A percentile compares a stretch with the other conserved stretches of the same genome.
Conservation (phyloP, 1,140 invertebrate species). For the Kradibia gibbosae region DNA sequence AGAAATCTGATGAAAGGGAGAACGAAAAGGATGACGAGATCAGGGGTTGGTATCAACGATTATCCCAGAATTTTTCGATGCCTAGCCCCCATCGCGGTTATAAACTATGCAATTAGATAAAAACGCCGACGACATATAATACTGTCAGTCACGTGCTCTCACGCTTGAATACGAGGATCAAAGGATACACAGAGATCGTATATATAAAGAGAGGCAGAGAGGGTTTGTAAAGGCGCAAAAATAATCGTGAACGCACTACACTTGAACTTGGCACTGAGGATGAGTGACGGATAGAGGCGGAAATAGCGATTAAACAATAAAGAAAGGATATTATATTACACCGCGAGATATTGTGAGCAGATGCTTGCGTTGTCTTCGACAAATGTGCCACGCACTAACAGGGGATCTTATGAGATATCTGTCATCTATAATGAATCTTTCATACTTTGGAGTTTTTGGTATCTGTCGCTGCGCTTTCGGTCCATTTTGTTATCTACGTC, state of each 20-base stretch:
- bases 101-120: constrained; percentile 38
- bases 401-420: too few species aligned
- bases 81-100: background rate
- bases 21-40: constrained; percentile 6
- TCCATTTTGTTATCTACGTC: too few species aligned
- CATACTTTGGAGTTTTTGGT: too few species aligned
- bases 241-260: constrained; percentile 9
- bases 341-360: constrained; percentile 63
- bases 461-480: too few species aligned
- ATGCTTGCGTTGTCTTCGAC: too few species aligned
- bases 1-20: constrained; percentile 5
- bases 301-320: constrained; percentile 70
- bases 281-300: constrained; percentile 58
- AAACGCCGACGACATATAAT: background rate
- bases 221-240: constrained; percentile 12
- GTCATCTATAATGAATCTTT: too few species aligned
- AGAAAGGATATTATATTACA: constrained; percentile 70
- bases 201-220: background rate
- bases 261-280: constrained; percentile 3
- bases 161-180: constrained; percentile 13
- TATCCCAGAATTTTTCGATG: constrained; percentile 28
- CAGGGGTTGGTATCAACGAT: constrained; percentile 31
- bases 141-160: background rate
- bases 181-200: background rate
- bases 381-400: too few species aligned